These are phyloP conservation scores for Zaprionus africanus DNA, from an alignment of 1,140 invertebrate species.

Conservation along the genomic window DNA sequence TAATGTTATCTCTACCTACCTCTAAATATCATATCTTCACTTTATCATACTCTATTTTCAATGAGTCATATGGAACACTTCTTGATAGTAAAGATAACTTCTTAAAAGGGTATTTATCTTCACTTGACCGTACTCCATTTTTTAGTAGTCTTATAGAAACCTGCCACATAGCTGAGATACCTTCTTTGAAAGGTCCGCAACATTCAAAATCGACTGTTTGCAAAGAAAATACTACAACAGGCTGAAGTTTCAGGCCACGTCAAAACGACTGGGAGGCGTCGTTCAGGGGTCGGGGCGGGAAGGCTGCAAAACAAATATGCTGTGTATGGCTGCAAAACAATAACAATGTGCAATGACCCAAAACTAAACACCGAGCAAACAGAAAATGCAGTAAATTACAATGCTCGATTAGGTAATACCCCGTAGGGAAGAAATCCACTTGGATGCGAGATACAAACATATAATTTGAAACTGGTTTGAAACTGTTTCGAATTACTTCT, in stretches of 20 bases:
- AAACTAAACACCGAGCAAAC: slow-evolving; percentile 70
- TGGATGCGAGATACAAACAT: too few species aligned
- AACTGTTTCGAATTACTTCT: too few species aligned
- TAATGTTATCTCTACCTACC: too few species aligned
- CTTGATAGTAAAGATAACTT: too few species aligned
- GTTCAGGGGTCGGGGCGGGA: slow-evolving; percentile 9
- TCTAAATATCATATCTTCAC: too few species aligned
- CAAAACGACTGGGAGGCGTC: background rate
- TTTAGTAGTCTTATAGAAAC: too few species aligned
- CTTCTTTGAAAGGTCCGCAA: background rate
- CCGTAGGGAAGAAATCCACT: background rate
- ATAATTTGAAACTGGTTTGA: too few species aligned
- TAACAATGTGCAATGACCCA: slow-evolving; percentile 80
- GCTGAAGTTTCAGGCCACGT: background rate
- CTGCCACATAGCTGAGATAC: background rate
- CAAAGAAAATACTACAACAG: slow-evolving; percentile 40
- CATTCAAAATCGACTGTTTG: background rate
- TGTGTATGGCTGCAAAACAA: slow-evolving; percentile 67
- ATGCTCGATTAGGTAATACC: background rate
- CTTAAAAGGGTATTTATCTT: too few species aligned
- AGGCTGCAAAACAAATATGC: slow-evolving; percentile 70
- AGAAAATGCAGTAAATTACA: slow-evolving; percentile 21
- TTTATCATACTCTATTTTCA: too few species aligned
- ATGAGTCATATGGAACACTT: too few species aligned
- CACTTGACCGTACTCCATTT: too few species aligned